phyloP scores from a whole-genome alignment of 1,140 invertebrate species.

The Gonioctena quinquepunctata region DNA sequence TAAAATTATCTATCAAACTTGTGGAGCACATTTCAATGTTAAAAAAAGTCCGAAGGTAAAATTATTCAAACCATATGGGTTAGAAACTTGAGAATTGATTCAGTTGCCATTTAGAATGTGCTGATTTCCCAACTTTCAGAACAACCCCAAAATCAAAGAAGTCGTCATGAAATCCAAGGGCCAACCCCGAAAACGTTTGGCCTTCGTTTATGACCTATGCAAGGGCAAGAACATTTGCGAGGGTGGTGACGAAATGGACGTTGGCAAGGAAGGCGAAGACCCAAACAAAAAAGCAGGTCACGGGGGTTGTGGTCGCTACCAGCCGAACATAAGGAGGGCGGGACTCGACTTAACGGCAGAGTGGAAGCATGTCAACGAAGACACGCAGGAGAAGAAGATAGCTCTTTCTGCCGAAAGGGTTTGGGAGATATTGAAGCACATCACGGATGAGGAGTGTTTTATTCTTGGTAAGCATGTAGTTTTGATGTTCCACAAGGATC shows the following conservation, averaged over 20 bases:
- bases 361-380: slow-evolving; percentile 98
- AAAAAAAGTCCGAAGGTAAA: too few relatives aligned
- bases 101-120: too few relatives aligned
- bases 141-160: slow-evolving; percentile 97
- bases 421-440: slow-evolving; percentile 95
- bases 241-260: slow-evolving; percentile 97
- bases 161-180: slow-evolving; percentile 95
- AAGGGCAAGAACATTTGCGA: slow-evolving; percentile 99
- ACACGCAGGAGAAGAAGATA: slow-evolving; percentile 96
- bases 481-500: too few relatives aligned
- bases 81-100: too few relatives aligned
- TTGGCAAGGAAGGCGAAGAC: slow-evolving; percentile 71
- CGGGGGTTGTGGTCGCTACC: slow-evolving; percentile 96
- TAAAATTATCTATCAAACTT: too few relatives aligned
- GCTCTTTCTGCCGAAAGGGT: slow-evolving; percentile 91
- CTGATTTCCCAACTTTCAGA: slow-evolving; percentile 57
- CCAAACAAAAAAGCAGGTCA: slow-evolving; percentile 76
- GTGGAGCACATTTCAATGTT: too few relatives aligned
- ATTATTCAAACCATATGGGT: too few relatives aligned
- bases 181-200: slow-evolving; percentile 91
- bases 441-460: slow-evolving; percentile 96
- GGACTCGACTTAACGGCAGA: slow-evolving; percentile 94
- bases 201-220: slow-evolving; percentile 97
- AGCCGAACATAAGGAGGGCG: slow-evolving; percentile 86
- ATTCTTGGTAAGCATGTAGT: slow-evolving; percentile 58